Evolutionary conservation across 2,888 invertebrate genomes (phyloP).

Genomic region (Drosophila nr. perissopoda): DNA sequence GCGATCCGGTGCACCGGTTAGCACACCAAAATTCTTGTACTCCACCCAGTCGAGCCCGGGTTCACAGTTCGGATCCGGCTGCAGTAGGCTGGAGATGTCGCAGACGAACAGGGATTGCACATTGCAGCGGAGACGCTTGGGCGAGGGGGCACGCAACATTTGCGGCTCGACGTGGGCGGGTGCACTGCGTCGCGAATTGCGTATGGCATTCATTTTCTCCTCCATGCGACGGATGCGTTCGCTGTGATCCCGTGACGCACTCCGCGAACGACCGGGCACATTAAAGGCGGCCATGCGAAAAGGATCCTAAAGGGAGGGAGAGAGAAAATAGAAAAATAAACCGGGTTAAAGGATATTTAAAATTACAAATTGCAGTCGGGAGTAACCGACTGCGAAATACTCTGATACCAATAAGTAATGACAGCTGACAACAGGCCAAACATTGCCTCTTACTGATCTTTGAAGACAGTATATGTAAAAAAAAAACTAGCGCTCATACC

Average conservation of each 20-base stretch:
- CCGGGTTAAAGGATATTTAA: not conserved
- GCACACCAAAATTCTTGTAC: constrained; percentile 87
- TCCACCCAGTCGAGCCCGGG: constrained; percentile 85
- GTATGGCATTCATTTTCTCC: constrained; percentile 86
- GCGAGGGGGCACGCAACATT: constrained; percentile 83
- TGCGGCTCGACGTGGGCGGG: constrained; percentile 62
- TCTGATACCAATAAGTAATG: not conserved
- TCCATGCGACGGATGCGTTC: constrained; percentile 89
- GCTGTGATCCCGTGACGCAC: constrained; percentile 87
- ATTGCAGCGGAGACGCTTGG: constrained; percentile 88
- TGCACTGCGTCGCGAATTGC: constrained; percentile 82
- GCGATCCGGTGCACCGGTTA: constrained; percentile 92
- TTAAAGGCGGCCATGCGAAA: constrained; percentile 87
- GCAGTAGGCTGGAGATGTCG: constrained; percentile 91
- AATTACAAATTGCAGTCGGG: not conserved
- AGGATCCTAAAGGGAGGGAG: constrained; percentile 77
- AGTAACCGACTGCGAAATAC: not conserved
- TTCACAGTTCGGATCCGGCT: constrained; percentile 86
- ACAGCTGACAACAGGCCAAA: not conserved
- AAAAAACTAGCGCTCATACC: too few species aligned
- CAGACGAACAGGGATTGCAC: constrained; percentile 93
- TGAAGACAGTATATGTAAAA: too few species aligned
- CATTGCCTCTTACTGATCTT: not conserved
- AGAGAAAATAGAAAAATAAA: not conserved
- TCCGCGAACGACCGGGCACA: constrained; percentile 81